A percentile compares a stretch with the other conserved stretches of the same genome.
Conservation (phyloP, 2,797 vertebrate genomes). For the Graptemys geographica region DNA sequence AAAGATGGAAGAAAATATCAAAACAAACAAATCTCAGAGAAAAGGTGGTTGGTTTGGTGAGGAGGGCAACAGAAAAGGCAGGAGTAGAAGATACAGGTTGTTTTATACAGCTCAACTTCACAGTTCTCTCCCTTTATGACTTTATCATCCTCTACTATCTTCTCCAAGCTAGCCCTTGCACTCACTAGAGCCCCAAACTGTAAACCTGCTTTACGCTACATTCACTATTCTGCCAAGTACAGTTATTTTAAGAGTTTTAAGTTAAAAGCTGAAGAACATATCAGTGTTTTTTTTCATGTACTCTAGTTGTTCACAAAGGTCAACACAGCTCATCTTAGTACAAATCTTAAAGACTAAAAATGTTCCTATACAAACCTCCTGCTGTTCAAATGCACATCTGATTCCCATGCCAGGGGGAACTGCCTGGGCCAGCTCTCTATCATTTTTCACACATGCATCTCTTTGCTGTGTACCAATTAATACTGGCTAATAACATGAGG, state of each 20-base stretch:
- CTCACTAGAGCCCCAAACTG: neutral
- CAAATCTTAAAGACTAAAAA: neutral
- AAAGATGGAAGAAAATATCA: neutral
- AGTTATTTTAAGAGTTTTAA: slow-evolving; percentile 4
- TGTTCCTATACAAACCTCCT: neutral
- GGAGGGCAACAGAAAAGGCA: neutral
- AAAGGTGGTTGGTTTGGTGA: neutral
- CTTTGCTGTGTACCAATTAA: neutral
- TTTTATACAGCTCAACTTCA: neutral
- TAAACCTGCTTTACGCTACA: neutral
- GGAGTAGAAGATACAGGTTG: neutral
- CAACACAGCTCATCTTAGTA: neutral
- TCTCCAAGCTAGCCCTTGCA: neutral
- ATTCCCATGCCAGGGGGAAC: neutral
- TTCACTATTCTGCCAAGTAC: neutral
- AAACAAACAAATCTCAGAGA: neutral
- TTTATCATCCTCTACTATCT: neutral
- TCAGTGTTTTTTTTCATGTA: neutral
- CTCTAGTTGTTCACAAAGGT: neutral
- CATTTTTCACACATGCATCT: neutral
- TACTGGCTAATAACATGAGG: neutral
- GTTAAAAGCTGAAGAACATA: neutral
- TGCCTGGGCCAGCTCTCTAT: neutral
- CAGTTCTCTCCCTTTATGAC: neutral
- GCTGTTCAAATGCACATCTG: accelerated